A percentile compares a stretch with the other conserved stretches of the same genome.
Conservation (phyloP, 2,113 vertebrate genomes). For the Actenoides lindsayi region DNA sequence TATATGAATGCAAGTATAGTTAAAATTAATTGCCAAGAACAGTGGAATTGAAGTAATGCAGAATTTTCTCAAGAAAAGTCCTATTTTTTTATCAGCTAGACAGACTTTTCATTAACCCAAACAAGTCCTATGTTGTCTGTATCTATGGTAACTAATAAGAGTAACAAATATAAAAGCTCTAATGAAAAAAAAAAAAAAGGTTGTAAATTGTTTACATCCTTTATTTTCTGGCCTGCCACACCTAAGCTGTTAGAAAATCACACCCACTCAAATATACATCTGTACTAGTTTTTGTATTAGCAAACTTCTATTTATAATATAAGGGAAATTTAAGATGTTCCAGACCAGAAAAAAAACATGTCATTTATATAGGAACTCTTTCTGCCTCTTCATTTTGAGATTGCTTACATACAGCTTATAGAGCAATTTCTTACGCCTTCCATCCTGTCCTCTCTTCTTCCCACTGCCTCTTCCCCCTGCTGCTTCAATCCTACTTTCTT, state of each 20-base stretch:
- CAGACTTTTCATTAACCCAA: conserved; percentile 64
- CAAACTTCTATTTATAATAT: not conserved
- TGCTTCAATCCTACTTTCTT: not conserved
- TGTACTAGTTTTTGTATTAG: not conserved
- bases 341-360: not conserved
- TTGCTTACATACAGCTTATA: not conserved
- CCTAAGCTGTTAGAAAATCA: not conserved
- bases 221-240: conserved; percentile 47
- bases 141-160: conserved; percentile 69
- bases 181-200: conserved; percentile 59
- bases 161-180: conserved; percentile 60
- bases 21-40: conserved; percentile 16
- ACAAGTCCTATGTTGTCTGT: conserved; percentile 66
- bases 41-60: not conserved
- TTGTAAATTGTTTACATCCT: conserved; percentile 63
- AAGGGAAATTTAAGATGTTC: not conserved
- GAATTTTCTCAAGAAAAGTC: conserved; percentile 2
- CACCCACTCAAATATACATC: not conserved
- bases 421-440: not conserved
- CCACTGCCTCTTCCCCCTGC: not conserved
- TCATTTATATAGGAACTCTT: not conserved
- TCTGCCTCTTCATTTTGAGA: not conserved
- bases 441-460: not conserved
- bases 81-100: conserved; percentile 37
- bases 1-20: not conserved